These are phyloP conservation scores for Cosmopolites sordidus DNA, from an alignment of 2,888 invertebrate species.

Conservation along the genomic window DNA sequence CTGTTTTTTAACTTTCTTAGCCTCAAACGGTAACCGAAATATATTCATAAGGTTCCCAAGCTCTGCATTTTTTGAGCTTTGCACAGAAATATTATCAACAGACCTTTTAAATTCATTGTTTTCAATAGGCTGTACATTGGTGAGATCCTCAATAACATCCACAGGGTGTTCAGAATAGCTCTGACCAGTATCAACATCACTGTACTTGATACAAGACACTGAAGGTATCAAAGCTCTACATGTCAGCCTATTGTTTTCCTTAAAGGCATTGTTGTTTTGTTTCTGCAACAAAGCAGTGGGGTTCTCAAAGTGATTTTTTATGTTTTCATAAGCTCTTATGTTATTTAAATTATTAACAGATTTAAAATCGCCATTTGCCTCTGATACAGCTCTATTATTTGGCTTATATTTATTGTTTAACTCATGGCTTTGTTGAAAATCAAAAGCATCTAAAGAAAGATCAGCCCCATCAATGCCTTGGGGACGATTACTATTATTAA, in stretches of 20 bases:
- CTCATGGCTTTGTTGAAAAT: conserved; percentile 9
- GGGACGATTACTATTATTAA: conserved; percentile 35
- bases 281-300: conserved; percentile 29
- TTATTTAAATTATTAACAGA: conserved; percentile 43
- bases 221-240: conserved; percentile 47
- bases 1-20: conserved; percentile 36
- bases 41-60: conserved; percentile 37
- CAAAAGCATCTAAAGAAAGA: conserved; percentile 35
- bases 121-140: conserved; percentile 30
- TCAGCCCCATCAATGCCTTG: conserved; percentile 42
- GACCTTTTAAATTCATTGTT: conserved; percentile 41
- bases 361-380: conserved; percentile 26
- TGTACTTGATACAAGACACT: conserved; percentile 12
- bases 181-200: conserved; percentile 25
- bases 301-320: conserved; percentile 35
- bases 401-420: conserved; percentile 23
- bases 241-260: conserved; percentile 50
- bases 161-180: conserved; percentile 42
- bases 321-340: conserved; percentile 41
- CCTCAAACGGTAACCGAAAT: conserved; percentile 44
- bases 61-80: conserved; percentile 58
- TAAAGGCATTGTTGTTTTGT: conserved; percentile 30
- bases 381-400: conserved; percentile 30
- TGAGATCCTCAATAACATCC: conserved; percentile 42
- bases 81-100: conserved; percentile 56